Base-by-base conservation (phyloP, 2,888 invertebrate species). In the Leucania comma region DNA sequence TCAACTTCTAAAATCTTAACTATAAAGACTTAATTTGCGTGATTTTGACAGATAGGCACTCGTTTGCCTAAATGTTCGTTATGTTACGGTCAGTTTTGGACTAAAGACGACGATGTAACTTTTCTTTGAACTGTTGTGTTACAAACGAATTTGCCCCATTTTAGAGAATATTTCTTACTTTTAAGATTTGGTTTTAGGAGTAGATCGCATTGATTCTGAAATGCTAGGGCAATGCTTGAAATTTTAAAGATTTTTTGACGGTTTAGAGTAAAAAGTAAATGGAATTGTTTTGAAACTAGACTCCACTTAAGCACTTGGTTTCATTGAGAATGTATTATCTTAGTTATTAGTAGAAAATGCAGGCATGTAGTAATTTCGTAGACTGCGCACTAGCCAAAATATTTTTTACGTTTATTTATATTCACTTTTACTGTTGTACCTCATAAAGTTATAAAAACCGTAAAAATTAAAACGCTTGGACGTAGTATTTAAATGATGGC, bases 331-430 rank as follows among this genome's bases (percentile, higher is more conserved):
- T 65, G 54, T 64, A 60, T 60, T 53, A 10, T 29, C 29, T 29
- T 73, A 42, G 58, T 69, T 70, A 61, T 67, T 71, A 65, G 61
- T 74, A 77, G 71, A 42, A 60, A 60, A 73, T 63, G 68, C 62
- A 64, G 68, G 71, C 78, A 77, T 71, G 54, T 77, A 79, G 78
- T 62, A 72, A 85, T 82, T 82, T 68, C 58, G 89, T 94, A 93
- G 93, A 93, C 92, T 93, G 92, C 90, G 85, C 91, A 87, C 89
- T 54, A 83, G 94, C 93, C 93, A 94, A 94, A 93, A 80, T 82
- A 84, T 83, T 85, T 78, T 81, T 80, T 80, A 85, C 60, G 64
- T 72, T 67, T 61, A 48, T 82, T 77, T 72, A 68, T 61, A 75
- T 51, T 60, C 72, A 75, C 70, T 58, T 79, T 73, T 66, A 65